phyloP scores from a whole-genome alignment of 2,113 vertebrate species.

The Tyrannus savana region DNA sequence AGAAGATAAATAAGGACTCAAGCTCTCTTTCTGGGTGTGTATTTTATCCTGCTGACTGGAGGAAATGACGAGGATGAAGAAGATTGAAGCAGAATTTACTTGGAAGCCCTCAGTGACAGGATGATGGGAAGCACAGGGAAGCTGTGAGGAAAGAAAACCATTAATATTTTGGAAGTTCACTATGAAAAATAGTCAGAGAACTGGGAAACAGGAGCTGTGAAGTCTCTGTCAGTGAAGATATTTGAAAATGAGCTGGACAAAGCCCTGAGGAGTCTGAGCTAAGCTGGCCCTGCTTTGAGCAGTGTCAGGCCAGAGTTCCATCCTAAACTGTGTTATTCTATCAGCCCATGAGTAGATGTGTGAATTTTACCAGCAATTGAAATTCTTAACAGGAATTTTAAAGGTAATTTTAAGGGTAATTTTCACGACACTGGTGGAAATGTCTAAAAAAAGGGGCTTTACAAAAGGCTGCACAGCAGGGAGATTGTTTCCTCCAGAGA shows the following conservation, averaged over 20 bases:
- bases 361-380: neutral
- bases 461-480: rapidly evolving
- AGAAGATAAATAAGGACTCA: neutral
- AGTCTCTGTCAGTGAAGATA: neutral
- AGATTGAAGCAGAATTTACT: neutral
- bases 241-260: neutral
- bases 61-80: neutral
- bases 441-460: neutral
- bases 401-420: neutral
- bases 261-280: neutral
- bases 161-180: neutral
- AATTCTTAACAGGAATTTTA: neutral
- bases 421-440: neutral
- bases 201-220: neutral
- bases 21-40: rapidly evolving
- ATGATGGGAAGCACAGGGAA: neutral
- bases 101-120: neutral
- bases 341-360: neutral
- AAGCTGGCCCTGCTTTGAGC: neutral
- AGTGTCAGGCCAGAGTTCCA: neutral
- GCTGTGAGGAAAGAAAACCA: neutral
- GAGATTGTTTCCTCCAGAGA: neutral
- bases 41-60: neutral
- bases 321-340: neutral
- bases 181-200: neutral